Conservation (phyloP, 92 coral and sea anemone genomes). For the Phymanthus crucifer region DNA sequence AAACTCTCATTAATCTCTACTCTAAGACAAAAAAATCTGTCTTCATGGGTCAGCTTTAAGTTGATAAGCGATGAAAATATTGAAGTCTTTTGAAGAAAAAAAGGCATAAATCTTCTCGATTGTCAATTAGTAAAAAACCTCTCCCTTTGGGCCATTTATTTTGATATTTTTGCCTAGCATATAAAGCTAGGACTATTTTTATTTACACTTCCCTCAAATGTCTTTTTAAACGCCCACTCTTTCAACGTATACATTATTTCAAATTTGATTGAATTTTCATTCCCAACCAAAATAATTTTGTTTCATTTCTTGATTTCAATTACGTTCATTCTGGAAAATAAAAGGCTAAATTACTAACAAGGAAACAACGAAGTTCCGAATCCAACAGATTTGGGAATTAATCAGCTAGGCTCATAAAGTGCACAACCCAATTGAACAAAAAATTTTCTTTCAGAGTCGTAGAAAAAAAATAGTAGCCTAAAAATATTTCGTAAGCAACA, state of each 20-base stretch:
- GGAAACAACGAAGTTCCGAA: background rate
- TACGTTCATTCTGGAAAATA: conserved; percentile 15
- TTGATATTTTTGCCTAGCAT: background rate
- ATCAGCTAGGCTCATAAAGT: background rate
- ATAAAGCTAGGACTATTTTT: background rate
- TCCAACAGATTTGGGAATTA: background rate
- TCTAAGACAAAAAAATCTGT: background rate
- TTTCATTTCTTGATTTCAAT: conserved; percentile 17
- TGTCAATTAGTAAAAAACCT: background rate
- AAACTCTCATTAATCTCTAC: background rate
- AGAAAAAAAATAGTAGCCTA: background rate
- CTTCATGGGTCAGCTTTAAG: background rate
- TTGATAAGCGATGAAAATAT: conserved; percentile 9
- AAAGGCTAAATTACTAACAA: background rate
- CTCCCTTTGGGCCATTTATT: background rate
- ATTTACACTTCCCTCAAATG: background rate
- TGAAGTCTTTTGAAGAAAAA: conserved; percentile 2
- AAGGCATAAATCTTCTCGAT: conserved; percentile 3
- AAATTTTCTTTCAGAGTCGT: background rate
- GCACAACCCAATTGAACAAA: background rate
- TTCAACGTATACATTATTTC: conserved; percentile 13
- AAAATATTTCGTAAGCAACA: too few relatives aligned
- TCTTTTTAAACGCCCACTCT: conserved; percentile 10
- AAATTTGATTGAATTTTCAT: conserved; percentile 30
- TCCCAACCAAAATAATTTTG: conserved; percentile 16